Evolutionary conservation across 2,888 invertebrate species (phyloP), one percentile per base, ranked within the genome.

Genomic region (Cheilosia scutellata): DNA sequence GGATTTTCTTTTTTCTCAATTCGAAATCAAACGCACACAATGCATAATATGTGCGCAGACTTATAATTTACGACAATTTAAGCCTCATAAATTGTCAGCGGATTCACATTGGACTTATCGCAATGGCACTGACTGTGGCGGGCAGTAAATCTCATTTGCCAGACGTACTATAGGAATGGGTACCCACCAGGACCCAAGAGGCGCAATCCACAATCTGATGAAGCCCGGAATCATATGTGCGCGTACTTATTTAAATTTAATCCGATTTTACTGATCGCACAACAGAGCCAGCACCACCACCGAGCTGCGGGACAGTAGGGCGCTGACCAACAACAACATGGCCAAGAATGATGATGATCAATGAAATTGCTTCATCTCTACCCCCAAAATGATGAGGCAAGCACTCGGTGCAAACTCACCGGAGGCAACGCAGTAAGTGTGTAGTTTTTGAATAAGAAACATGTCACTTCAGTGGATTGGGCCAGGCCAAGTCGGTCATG

Each of bases 191-290:
- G 70, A 37, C 33, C 75, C 63, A 53, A 49, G 53, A 62, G 49
- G 68, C 55, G 71, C 80, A 65, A 70, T 76, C 62, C 62, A 68
- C 86, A 77, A 82, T 86, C 86, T 82, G 86, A 82, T 86, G 86
- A 86, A 82, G 75, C 63, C 72, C 76, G 82, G 66, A 80, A 77
- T 86, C 86, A 82, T 86, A 86, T 80, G 70, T 60, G 66, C 74
- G 76, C 74, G 80, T 82, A 86, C 76, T 82, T 86, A 86, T 87
- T 87, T 87, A 74, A 87, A 87, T 82, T 87, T 87, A 82, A 87
- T 87, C 87, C 87, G 87, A 87, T 87, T 87, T 77, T 58, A 58
- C 87, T 82, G 87, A 87, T 87, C 86, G 82, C 82, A 29, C 44
- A 84, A 57, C 76, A 72, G 51, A 51, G 68, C 82, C 42, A 37